Percentiles rank a stretch among this genome's conserved stretches.
phyloP scores from a whole-genome alignment of 2,113 vertebrate species.

The Diphyllodes magnificus region DNA sequence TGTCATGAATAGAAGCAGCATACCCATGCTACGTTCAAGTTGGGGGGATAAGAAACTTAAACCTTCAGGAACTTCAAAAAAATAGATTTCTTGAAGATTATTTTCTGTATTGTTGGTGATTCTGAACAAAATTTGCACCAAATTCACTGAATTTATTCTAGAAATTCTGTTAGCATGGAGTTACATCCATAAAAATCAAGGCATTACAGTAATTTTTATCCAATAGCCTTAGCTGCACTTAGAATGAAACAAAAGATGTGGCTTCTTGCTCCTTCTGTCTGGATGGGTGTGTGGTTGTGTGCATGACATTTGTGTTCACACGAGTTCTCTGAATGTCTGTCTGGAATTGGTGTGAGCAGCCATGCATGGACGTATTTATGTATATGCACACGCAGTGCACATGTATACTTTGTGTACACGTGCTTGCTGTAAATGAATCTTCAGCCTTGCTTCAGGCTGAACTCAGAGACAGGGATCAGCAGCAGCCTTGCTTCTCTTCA shows the following conservation, averaged over 20 bases:
- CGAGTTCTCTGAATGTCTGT: background rate
- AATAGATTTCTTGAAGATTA: background rate
- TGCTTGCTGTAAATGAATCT: background rate
- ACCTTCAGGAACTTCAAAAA: background rate
- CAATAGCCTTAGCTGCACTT: background rate
- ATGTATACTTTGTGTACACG: background rate
- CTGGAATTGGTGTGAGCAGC: background rate
- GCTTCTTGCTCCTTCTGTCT: background rate
- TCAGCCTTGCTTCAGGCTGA: background rate
- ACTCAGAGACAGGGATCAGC: background rate
- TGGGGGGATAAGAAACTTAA: background rate
- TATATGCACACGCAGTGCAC: rapidly evolving
- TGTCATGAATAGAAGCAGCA: background rate
- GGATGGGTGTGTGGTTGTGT: background rate
- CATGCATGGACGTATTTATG: background rate
- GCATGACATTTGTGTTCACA: background rate
- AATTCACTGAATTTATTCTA: background rate
- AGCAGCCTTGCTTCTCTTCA: background rate
- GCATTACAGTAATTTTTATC: background rate
- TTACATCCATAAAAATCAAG: background rate
- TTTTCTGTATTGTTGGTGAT: background rate
- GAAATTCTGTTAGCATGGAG: background rate
- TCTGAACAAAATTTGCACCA: background rate
- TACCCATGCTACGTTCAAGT: background rate
- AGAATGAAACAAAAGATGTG: background rate